These are phyloP conservation scores for Sphaeramia orbicularis DNA, from an alignment of 2,797 vertebrate genomes.

Conservation along the genomic window DNA sequence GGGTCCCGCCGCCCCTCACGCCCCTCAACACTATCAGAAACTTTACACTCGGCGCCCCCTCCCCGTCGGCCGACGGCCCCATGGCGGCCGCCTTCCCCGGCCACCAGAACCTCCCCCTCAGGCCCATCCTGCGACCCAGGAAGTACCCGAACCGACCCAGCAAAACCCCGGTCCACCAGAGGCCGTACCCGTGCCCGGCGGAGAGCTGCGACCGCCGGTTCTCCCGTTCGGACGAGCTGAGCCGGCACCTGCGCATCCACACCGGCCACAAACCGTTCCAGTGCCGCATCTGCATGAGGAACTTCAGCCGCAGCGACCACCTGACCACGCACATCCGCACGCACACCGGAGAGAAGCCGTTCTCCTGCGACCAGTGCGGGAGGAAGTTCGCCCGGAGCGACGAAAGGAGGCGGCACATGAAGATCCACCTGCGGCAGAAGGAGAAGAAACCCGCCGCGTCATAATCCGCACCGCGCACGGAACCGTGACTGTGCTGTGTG, in stretches of 20 bases:
- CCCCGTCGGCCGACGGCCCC: conserved; percentile 72
- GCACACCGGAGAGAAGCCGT: conserved; percentile 93
- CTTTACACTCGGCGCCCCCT: conserved; percentile 89
- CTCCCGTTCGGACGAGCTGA: conserved; percentile 93
- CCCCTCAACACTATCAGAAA: conserved; percentile 95
- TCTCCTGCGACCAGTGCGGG: conserved; percentile 91
- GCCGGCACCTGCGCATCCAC: conserved; percentile 93
- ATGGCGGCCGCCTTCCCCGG: conserved; percentile 81
- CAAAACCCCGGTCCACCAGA: conserved; percentile 93
- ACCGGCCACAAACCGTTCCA: conserved; percentile 94
- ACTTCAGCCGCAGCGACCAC: conserved; percentile 94
- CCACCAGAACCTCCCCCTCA: conserved; percentile 88
- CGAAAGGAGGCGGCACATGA: conserved; percentile 90
- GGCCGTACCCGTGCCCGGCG: conserved; percentile 92
- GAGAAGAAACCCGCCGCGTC: conserved; percentile 79
- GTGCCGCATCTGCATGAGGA: conserved; percentile 94
- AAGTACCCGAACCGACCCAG: conserved; percentile 94
- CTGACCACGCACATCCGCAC: conserved; percentile 94
- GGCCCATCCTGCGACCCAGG: conserved; percentile 90
- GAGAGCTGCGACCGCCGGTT: conserved; percentile 94
- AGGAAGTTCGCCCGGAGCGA: conserved; percentile 92
- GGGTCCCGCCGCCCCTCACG: conserved; percentile 92
- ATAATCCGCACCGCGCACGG: conserved; percentile 37
- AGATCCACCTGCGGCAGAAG: conserved; percentile 91
- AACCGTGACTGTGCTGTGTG: too few relatives aligned